Percentiles rank a stretch among this genome's conserved stretches.
Evolutionary conservation across 2,797 vertebrate genomes (phyloP).

Genomic region (Tympanoctomys barrerae): DNA sequence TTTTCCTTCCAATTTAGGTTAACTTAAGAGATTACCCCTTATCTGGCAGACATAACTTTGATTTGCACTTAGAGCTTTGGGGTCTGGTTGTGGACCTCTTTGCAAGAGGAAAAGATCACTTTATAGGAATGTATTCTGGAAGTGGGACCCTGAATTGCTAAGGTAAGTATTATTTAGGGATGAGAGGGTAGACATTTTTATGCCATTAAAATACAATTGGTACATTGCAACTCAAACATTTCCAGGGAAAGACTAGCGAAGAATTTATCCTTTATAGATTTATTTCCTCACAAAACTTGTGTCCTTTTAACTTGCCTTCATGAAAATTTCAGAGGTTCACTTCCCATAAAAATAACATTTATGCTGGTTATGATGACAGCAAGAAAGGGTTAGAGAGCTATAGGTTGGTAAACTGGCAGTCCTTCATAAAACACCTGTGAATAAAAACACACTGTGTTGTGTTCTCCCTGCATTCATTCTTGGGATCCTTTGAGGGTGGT

Average conservation of each 20-base stretch:
- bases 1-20: neutral
- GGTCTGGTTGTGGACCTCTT: conserved; percentile 5
- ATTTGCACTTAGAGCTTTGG: conserved; percentile 36
- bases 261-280: conserved; percentile 70
- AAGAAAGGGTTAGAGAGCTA: conserved; percentile 31
- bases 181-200: conserved; percentile 44
- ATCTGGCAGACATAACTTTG: neutral
- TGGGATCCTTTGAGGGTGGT: neutral
- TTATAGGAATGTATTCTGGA: conserved; percentile 26
- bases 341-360: conserved; percentile 63
- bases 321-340: conserved; percentile 69
- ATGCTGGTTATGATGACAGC: conserved; percentile 58
- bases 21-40: neutral
- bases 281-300: conserved; percentile 66
- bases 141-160: neutral
- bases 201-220: conserved; percentile 68
- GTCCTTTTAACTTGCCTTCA: conserved; percentile 73
- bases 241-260: conserved; percentile 39
- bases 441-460: neutral
- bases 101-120: conserved; percentile 33
- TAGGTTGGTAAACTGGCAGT: neutral
- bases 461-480: neutral
- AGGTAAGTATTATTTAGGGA: conserved; percentile 61
- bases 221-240: conserved; percentile 13
- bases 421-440: neutral